These are phyloP conservation scores for Neuroterus valhalla DNA, from an alignment of 1,140 invertebrate genomes.

Conservation along the genomic window DNA sequence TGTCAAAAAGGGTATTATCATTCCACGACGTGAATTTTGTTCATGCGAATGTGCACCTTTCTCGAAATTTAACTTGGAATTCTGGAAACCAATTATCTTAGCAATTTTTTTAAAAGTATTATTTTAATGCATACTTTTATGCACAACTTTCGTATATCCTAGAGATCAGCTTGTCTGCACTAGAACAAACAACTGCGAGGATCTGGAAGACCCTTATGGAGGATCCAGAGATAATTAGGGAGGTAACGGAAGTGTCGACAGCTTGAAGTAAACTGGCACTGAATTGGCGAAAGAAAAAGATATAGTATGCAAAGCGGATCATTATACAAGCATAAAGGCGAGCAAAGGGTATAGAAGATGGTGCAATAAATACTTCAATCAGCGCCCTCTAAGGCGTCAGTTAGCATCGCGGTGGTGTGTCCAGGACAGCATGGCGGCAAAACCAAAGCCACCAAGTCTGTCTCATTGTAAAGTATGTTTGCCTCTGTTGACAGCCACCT, in stretches of 20 bases:
- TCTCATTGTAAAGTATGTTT: constrained; percentile 65
- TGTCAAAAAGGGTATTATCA: too few species aligned
- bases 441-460: constrained; percentile 64
- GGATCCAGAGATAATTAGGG: constrained; percentile 21
- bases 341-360: constrained; percentile 42
- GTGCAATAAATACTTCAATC: constrained; percentile 74
- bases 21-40: too few species aligned
- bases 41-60: too few species aligned
- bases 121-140: too few species aligned
- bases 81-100: too few species aligned
- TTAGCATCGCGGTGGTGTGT: constrained; percentile 65
- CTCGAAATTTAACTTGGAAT: too few species aligned
- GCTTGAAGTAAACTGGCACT: constrained; percentile 23
- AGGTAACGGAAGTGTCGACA: constrained; percentile 21
- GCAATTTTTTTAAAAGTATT: too few species aligned
- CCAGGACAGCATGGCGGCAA: constrained; percentile 65
- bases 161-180: background rate
- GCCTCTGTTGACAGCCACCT: constrained; percentile 70
- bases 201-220: background rate
- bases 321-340: constrained; percentile 62
- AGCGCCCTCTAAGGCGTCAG: constrained; percentile 72
- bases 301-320: constrained; percentile 67
- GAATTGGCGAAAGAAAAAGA: constrained; percentile 5
- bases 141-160: too few species aligned
- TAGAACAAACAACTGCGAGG: background rate